Conservation (phyloP, 2,113 vertebrate genomes). For the Otis tarda region DNA sequence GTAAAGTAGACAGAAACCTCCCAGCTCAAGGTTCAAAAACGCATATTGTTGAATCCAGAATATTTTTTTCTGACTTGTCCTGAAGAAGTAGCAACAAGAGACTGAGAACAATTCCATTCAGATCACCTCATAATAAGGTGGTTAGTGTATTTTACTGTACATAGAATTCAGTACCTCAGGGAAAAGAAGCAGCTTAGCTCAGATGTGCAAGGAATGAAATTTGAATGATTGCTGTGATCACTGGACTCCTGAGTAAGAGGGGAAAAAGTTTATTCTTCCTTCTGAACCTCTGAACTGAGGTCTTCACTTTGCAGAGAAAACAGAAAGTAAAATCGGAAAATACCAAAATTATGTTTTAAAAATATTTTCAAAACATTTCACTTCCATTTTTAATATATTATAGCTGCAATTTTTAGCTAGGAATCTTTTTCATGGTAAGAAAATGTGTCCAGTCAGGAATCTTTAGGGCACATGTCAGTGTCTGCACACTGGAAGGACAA, state of each 20-base stretch:
- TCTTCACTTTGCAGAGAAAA: not conserved
- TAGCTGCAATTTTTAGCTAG: not conserved
- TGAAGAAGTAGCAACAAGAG: not conserved
- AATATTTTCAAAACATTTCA: not conserved
- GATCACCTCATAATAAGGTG: not conserved
- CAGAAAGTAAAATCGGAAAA: not conserved
- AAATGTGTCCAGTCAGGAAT: not conserved
- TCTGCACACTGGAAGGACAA: not conserved
- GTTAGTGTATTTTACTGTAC: not conserved
- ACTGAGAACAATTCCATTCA: not conserved
- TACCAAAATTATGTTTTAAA: not conserved
- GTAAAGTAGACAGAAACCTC: not conserved
- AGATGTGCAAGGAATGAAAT: not conserved
- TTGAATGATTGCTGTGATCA: not conserved
- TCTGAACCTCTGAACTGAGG: not conserved
- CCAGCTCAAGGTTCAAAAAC: not conserved
- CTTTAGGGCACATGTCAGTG: not conserved
- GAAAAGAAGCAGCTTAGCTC: not conserved
- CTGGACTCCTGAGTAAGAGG: not conserved
- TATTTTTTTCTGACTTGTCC: not conserved
- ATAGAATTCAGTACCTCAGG: not conserved
- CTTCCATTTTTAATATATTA: not conserved
- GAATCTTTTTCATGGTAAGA: not conserved
- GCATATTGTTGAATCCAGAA: not conserved
- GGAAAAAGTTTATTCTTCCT: not conserved